Percentiles rank a stretch among this genome's conserved stretches.
phyloP scores from a whole-genome alignment of 2,797 vertebrate genomes.

The Siniperca obscura region DNA sequence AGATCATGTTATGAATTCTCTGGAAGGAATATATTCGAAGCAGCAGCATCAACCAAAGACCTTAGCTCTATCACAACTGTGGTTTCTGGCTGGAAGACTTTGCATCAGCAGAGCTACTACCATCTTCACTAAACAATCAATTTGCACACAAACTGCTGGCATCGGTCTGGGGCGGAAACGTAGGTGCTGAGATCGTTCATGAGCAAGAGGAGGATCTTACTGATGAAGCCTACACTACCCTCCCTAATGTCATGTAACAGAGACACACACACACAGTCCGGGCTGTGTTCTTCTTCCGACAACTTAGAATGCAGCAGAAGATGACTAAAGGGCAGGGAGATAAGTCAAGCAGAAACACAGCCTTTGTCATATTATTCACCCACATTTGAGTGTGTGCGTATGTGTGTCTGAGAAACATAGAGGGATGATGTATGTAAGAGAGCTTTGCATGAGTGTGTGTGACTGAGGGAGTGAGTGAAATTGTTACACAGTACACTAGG shows the following conservation, averaged over 20 bases:
- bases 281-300: slow-evolving; percentile 35
- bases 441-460: slow-evolving; percentile 36
- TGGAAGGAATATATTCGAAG: background rate
- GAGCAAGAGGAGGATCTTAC: background rate
- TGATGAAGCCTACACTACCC: slow-evolving; percentile 15
- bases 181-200: background rate
- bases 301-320: slow-evolving; percentile 24
- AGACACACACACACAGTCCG: slow-evolving; percentile 16
- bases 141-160: background rate
- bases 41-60: background rate
- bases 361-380: slow-evolving; percentile 65
- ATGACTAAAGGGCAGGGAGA: slow-evolving; percentile 51
- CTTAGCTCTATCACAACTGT: background rate
- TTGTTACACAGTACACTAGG: slow-evolving; percentile 72
- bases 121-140: background rate
- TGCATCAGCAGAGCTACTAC: background rate
- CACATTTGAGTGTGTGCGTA: slow-evolving; percentile 33
- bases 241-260: slow-evolving; percentile 19
- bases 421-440: slow-evolving; percentile 45
- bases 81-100: background rate
- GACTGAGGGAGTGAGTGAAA: slow-evolving; percentile 63
- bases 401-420: slow-evolving; percentile 42
- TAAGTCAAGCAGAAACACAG: slow-evolving; percentile 53
- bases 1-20: background rate
- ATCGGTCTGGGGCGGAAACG: background rate